Evolutionary conservation across 2,113 vertebrate genomes (phyloP).

Genomic region (Oncorhynchus tshawytscha): DNA sequence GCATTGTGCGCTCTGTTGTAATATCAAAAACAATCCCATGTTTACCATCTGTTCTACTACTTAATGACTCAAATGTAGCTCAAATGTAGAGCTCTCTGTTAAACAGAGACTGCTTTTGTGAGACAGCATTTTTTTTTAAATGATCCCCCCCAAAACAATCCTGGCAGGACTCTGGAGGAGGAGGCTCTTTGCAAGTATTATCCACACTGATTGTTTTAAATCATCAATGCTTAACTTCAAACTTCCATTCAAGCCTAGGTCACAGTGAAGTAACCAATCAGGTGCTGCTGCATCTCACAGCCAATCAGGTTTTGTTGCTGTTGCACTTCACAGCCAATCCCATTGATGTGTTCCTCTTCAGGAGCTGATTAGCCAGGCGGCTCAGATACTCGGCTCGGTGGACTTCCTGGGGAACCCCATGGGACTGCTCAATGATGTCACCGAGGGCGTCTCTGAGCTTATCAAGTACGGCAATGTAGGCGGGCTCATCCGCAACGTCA

Average conservation of each 20-base stretch:
- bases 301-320: not conserved
- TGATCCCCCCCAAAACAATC: too few relatives aligned
- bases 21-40: too few relatives aligned
- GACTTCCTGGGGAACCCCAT: constrained; percentile 98
- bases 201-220: not conserved
- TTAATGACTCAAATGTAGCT: too few relatives aligned
- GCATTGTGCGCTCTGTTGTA: too few relatives aligned
- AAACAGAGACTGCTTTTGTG: too few relatives aligned
- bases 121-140: too few relatives aligned
- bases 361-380: constrained; percentile 96
- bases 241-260: too few relatives aligned
- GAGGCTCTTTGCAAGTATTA: too few relatives aligned
- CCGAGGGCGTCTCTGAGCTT: constrained; percentile 90
- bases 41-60: too few relatives aligned
- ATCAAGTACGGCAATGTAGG: constrained; percentile 95
- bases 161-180: too few relatives aligned
- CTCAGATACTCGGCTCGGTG: constrained; percentile 93
- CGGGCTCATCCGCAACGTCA: constrained; percentile 93
- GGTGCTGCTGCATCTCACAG: not conserved
- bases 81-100: too few relatives aligned
- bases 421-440: constrained; percentile 93
- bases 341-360: constrained; percentile 40
- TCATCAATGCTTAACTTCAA: too few relatives aligned
- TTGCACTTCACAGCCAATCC: not conserved
- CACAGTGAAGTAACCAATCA: not conserved